phyloP scores from a whole-genome alignment of 2,888 invertebrate species.

The Diarsia dahlii region DNA sequence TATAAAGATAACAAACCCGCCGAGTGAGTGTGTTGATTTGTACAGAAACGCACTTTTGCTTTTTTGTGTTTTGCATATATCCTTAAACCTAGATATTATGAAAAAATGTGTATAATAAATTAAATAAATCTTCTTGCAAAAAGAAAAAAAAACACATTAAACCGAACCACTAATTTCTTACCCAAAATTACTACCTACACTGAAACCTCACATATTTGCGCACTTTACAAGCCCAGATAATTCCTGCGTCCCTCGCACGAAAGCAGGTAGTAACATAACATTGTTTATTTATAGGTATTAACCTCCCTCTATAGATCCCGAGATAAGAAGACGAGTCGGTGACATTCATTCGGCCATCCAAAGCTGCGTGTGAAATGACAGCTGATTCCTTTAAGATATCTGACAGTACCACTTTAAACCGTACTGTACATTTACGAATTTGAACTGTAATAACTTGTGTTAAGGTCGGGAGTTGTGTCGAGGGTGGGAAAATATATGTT shows the following conservation, averaged over 20 bases:
- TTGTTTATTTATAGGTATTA: constrained; percentile 58
- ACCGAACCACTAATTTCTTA: not conserved
- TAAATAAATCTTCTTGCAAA: not conserved
- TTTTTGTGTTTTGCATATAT: not conserved
- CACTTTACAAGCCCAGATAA: constrained; percentile 19
- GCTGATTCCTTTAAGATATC: constrained; percentile 82
- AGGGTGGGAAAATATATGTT: constrained; percentile 57
- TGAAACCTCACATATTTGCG: constrained; percentile 13
- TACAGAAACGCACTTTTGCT: not conserved
- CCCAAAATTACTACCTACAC: not conserved
- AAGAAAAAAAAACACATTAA: not conserved
- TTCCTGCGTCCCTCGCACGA: constrained; percentile 4
- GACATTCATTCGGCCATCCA: constrained; percentile 77
- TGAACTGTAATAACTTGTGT: constrained; percentile 53
- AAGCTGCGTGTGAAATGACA: constrained; percentile 87
- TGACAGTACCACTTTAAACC: constrained; percentile 65
- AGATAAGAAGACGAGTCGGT: constrained; percentile 68
- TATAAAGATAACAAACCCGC: constrained; percentile 2
- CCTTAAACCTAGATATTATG: not conserved
- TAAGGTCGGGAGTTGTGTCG: constrained; percentile 66
- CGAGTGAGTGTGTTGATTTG: not conserved
- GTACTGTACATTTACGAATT: constrained; percentile 23
- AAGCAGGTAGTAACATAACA: constrained; percentile 43
- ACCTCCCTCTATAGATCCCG: constrained; percentile 54
- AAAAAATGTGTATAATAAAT: not conserved